phyloP scores from a whole-genome alignment of 2,113 vertebrate genomes.

The Pseudolaguvia tuberculata region DNA sequence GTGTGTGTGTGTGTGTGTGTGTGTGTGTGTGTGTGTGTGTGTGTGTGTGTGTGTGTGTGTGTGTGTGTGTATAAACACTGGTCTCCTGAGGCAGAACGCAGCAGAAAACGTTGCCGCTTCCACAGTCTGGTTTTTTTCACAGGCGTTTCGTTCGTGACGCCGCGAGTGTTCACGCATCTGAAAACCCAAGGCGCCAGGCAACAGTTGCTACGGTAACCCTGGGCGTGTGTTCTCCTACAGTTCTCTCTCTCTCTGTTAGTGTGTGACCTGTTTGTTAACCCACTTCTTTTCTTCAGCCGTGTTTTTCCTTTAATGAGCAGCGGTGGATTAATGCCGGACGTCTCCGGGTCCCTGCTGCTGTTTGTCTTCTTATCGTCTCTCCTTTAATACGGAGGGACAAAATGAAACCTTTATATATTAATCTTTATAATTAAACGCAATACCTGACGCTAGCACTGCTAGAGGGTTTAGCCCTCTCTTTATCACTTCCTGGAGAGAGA shows the following conservation, averaged over 20 bases:
- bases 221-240: constrained; percentile 26
- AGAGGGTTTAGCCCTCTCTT: not conserved
- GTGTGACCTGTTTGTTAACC: constrained; percentile 28
- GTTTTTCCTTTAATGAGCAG: constrained; percentile 28
- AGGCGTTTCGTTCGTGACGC: not conserved
- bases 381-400: not conserved
- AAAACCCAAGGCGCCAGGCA: not conserved
- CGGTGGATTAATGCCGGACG: not conserved
- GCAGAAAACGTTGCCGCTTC: not conserved
- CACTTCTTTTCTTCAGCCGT: not conserved
- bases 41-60: no score
- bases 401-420: no score
- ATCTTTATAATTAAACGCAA: not conserved
- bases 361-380: not conserved
- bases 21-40: no score
- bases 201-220: constrained; percentile 27
- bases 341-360: not conserved
- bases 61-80: no score
- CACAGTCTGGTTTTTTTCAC: not conserved
- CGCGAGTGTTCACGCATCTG: not conserved
- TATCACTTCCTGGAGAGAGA: no score
- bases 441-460: not conserved
- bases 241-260: constrained; percentile 9
- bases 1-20: no score
- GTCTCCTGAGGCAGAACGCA: no score